Evolutionary conservation across 2,888 invertebrate species (phyloP), one percentile per base, ranked within the genome.

Genomic region (Parnassius mnemosyne): DNA sequence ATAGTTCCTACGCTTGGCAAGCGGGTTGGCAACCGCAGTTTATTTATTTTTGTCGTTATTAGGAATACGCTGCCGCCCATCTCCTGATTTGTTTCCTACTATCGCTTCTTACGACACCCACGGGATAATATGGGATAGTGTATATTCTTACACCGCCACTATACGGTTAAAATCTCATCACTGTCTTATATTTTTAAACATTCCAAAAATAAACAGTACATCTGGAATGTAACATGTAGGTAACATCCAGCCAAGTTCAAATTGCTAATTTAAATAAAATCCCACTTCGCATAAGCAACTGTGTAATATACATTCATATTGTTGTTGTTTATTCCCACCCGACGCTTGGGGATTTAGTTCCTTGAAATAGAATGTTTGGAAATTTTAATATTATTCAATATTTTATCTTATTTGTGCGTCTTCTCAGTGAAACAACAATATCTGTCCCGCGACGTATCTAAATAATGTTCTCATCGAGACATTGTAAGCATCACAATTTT

Each of bases 181-280:
- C 34, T 7, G 34, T 50, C 16, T 50, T 3, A 50, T 7, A 20
- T 58, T 44, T 60, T 50, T 43, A 43, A 49, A n/a, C 42, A 41
- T 10, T 12, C 5, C 11, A 53, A 59, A 34, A 53, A 59, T 47
- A 53, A 42, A 10, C 47, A 34, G 12, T 34, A 46, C 34, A 46
- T 60, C 50, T 46, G 13, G 41, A 53, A 49, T 47, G 34, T 61
- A 53, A 11, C 43, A 10, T 66, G 59, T 50, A 61, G 42, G 52
- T 59, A 56, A 55, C 13, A 46, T 50, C 44, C 13, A 42, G 16
- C 20, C 13, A 13, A 47, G 55, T 63, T 52, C 60, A 56, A 62
- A 68, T 70, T 60, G 62, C 62, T 71, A 65, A 79, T 81, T 80
- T 80, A 68, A 81, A 81, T 81, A 78, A 78, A 78, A 73, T 74